These are phyloP conservation scores for Lytechinus pictus DNA, from an alignment of 35 echinoderm and acorn worm species.

Conservation along the genomic window DNA sequence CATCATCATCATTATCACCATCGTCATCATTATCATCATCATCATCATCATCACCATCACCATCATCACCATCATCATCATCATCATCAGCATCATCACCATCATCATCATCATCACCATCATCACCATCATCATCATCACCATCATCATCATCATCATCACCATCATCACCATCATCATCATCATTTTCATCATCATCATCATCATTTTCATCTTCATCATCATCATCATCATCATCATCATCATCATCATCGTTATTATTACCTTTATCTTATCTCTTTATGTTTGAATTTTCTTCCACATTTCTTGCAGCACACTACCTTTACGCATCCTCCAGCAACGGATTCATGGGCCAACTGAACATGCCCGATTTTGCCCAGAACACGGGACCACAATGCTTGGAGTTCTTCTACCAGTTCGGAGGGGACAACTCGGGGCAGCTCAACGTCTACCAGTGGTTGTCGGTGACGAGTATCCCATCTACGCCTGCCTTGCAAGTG, in stretches of 20 bases:
- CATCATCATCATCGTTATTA: background rate
- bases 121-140: too few species aligned
- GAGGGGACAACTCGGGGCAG: background rate
- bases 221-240: too few species aligned
- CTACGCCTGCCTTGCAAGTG: background rate
- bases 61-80: too few species aligned
- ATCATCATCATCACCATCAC: too few species aligned
- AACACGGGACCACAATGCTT: background rate
- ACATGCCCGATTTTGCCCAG: background rate
- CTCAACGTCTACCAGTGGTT: background rate
- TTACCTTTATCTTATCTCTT: background rate
- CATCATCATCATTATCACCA: too few species aligned
- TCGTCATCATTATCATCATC: too few species aligned
- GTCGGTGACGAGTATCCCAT: background rate
- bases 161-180: too few species aligned
- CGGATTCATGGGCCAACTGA: background rate
- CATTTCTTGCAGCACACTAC: background rate
- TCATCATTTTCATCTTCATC: too few species aligned
- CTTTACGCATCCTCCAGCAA: background rate
- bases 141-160: too few species aligned
- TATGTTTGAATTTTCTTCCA: background rate
- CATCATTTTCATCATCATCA: too few species aligned
- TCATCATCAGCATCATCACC: too few species aligned
- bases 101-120: too few species aligned
- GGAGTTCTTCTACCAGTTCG: constrained; percentile 30